Evolutionary conservation across 2,888 invertebrate species (phyloP).

Genomic region (Cryptus armator): DNA sequence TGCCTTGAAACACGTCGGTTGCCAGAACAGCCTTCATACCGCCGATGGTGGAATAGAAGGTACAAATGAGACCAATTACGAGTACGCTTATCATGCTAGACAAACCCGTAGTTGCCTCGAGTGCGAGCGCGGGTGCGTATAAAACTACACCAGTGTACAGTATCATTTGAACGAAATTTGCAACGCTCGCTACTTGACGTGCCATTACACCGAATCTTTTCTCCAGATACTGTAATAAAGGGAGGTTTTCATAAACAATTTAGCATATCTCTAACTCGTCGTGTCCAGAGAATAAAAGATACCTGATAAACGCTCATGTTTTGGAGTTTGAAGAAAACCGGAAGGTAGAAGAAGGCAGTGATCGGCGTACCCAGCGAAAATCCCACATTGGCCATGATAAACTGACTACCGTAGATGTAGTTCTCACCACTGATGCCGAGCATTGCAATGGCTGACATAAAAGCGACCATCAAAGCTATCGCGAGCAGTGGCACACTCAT

Average conservation of each 20-base stretch:
- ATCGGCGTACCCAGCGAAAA: constrained; percentile 92
- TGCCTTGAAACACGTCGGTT: constrained; percentile 94
- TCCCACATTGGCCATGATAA: constrained; percentile 91
- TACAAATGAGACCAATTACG: constrained; percentile 89
- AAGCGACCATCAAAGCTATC: constrained; percentile 96
- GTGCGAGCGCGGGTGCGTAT: constrained; percentile 88
- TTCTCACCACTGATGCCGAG: constrained; percentile 96
- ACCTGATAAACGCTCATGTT: constrained; percentile 96
- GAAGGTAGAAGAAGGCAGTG: constrained; percentile 91
- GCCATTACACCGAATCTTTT: constrained; percentile 86
- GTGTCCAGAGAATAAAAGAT: constrained; percentile 53
- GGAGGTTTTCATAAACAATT: neutral
- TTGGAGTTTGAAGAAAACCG: constrained; percentile 94
- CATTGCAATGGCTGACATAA: constrained; percentile 96
- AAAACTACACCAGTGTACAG: constrained; percentile 87
- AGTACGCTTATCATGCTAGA: constrained; percentile 84
- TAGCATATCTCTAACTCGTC: neutral
- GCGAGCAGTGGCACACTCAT: constrained; percentile 94
- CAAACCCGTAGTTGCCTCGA: constrained; percentile 86
- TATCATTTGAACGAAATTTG: constrained; percentile 88
- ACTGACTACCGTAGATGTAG: constrained; percentile 93
- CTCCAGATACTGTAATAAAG: constrained; percentile 87
- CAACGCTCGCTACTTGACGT: constrained; percentile 86
- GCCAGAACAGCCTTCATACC: constrained; percentile 97
- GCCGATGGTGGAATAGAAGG: constrained; percentile 94